phyloP scores from a whole-genome alignment of 2,113 vertebrate genomes.

The Proterorhinus semilunaris region DNA sequence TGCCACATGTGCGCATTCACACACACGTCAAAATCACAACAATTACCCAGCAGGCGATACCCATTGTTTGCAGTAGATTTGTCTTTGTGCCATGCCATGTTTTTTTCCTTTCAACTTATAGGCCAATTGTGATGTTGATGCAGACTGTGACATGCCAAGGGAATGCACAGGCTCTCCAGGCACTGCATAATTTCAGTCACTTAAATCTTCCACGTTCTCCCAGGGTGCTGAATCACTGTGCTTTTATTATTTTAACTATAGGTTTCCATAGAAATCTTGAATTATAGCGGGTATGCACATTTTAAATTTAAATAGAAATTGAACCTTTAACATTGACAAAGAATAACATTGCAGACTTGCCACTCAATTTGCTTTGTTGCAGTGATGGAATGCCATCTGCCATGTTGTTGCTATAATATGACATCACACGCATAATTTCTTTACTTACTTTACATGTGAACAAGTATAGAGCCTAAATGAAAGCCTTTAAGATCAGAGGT shows the following conservation, averaged over 20 bases:
- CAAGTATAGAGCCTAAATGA: no score
- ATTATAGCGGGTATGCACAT: no score
- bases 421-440: no score
- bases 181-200: slow-evolving; percentile 49
- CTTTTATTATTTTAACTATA: slow-evolving; percentile 35
- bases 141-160: slow-evolving; percentile 42
- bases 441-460: no score
- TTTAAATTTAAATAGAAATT: no score
- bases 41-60: slow-evolving; percentile 43
- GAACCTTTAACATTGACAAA: no score
- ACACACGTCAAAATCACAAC: slow-evolving; percentile 13
- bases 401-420: no score
- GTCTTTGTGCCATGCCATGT: slow-evolving; percentile 18
- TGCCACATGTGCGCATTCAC: slow-evolving; percentile 21
- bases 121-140: slow-evolving; percentile 47
- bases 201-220: slow-evolving; percentile 47
- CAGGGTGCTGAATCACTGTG: slow-evolving; percentile 40
- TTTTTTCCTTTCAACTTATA: slow-evolving; percentile 15
- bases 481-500: no score
- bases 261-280: background rate
- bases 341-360: no score
- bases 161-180: slow-evolving; percentile 19
- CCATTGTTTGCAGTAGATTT: background rate
- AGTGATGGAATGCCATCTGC: no score
- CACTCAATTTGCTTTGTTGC: no score